Evolutionary conservation across 1,140 invertebrate genomes (phyloP).

Genomic region (Drosophila ananassae): DNA sequence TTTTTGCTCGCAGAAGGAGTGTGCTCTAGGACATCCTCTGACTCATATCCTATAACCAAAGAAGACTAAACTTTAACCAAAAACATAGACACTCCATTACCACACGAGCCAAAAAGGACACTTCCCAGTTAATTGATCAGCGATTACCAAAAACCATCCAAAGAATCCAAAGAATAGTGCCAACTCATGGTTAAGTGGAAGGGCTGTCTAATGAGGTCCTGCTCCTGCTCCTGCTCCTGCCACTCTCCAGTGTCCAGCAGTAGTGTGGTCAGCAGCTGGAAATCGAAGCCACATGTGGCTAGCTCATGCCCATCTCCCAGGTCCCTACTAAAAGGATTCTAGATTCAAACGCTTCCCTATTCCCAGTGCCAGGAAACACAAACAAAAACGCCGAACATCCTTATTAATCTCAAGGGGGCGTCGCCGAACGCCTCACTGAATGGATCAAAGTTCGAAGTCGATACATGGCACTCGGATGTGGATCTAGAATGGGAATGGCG

Average conservation of each 20-base stretch:
- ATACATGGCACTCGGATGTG: constrained; percentile 1
- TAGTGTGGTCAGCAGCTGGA: constrained; percentile 79
- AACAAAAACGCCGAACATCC: constrained; percentile 59
- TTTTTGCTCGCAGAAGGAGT: constrained; percentile 4
- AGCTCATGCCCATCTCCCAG: constrained; percentile 26
- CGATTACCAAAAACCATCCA: constrained; percentile 31
- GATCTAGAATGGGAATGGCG: constrained; percentile 8
- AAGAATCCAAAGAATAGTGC: constrained; percentile 10
- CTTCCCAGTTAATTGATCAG: constrained; percentile 56
- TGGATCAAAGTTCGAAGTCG: constrained; percentile 8
- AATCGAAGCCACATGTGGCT: constrained; percentile 44
- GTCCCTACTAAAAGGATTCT: constrained; percentile 61
- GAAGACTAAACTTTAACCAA: no score
- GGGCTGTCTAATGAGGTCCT: constrained; percentile 60
- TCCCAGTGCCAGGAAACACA: constrained; percentile 14
- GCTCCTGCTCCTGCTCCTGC: no score
- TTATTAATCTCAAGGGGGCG: constrained; percentile 79
- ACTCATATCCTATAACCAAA: no score
- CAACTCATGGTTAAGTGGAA: constrained; percentile 76
- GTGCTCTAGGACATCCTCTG: neutral
- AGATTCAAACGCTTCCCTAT: constrained; percentile 5
- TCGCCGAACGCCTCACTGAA: constrained; percentile 27
- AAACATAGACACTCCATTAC: no score
- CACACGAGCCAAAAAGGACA: constrained; percentile 31
- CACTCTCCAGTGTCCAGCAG: constrained; percentile 50